Evolutionary conservation across 2,797 vertebrate species (phyloP).

Genomic region (Spea hammondii): DNA sequence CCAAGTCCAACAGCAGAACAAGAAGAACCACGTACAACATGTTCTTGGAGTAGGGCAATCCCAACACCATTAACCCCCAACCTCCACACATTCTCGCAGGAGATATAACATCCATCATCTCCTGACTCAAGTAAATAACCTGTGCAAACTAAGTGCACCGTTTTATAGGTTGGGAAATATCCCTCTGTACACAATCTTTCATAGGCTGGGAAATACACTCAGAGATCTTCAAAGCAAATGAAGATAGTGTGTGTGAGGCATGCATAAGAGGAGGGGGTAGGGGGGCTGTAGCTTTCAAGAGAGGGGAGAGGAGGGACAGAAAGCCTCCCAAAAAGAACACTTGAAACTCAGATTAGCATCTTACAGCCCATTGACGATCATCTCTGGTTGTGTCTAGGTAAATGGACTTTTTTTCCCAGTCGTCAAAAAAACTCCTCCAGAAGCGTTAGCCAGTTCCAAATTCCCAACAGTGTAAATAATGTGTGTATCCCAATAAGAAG

Average conservation of each 20-base stretch:
- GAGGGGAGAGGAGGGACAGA: conserved; percentile 43
- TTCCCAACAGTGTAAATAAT: background rate
- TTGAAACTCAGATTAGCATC: conserved; percentile 47
- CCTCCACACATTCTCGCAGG: background rate
- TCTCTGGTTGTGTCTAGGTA: conserved; percentile 38
- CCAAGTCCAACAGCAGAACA: conserved; percentile 1
- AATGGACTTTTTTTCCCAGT: background rate
- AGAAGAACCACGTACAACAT: conserved; percentile 17
- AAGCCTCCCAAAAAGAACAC: conserved; percentile 39
- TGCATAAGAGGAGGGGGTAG: conserved; percentile 33
- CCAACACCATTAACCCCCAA: background rate
- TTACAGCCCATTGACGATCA: conserved; percentile 32
- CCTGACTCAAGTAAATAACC: conserved; percentile 11
- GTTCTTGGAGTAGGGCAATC: background rate
- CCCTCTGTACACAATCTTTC: conserved; percentile 43
- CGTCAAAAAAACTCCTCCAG: conserved; percentile 32
- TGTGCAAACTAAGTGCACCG: conserved; percentile 28
- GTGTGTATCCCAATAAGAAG: background rate
- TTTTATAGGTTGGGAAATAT: conserved; percentile 42
- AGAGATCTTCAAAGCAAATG: conserved; percentile 51
- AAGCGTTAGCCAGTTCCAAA: background rate
- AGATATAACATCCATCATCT: conserved; percentile 26
- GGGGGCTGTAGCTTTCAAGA: conserved; percentile 12
- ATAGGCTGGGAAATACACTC: conserved; percentile 46
- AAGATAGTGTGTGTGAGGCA: conserved; percentile 49